Evolutionary conservation across 1,140 invertebrate species (phyloP).

Genomic region (Orius laevigatus): DNA sequence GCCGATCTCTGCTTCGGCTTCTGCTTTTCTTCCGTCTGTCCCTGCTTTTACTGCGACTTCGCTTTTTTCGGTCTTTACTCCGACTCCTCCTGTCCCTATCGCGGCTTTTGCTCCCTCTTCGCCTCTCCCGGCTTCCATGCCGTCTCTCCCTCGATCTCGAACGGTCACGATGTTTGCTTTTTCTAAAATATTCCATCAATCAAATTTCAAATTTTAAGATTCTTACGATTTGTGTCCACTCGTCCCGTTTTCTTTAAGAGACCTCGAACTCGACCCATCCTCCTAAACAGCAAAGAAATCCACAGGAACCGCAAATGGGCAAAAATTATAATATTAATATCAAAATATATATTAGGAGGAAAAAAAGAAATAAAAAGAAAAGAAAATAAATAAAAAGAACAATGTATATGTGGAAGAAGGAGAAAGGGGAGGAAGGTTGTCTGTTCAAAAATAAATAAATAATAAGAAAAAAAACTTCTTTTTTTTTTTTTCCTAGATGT

Average conservation of each 20-base stretch:
- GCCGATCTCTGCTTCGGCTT: slow-evolving; percentile 17
- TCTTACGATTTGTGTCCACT: slow-evolving; percentile 25
- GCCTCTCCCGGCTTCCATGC: slow-evolving; percentile 23
- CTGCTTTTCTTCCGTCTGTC: slow-evolving; percentile 25
- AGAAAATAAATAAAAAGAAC: slow-evolving; percentile 19
- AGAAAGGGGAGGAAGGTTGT: slow-evolving; percentile 1
- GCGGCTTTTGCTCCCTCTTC: slow-evolving; percentile 20
- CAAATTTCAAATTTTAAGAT: not conserved
- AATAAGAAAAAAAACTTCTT: slow-evolving; percentile 1
- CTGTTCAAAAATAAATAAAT: not conserved
- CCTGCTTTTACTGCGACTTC: slow-evolving; percentile 26
- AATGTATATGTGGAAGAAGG: not conserved
- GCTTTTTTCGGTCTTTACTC: slow-evolving; percentile 27
- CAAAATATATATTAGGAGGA: slow-evolving; percentile 2
- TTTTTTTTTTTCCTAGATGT: slow-evolving; percentile 5
- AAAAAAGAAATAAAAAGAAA: slow-evolving; percentile 23
- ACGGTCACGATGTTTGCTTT: slow-evolving; percentile 16
- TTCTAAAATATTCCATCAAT: slow-evolving; percentile 8
- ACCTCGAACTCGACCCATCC: slow-evolving; percentile 36
- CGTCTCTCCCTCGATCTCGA: slow-evolving; percentile 21
- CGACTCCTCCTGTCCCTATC: slow-evolving; percentile 15
- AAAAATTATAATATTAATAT: slow-evolving; percentile 21
- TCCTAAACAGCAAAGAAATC: slow-evolving; percentile 44
- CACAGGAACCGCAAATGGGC: slow-evolving; percentile 36
- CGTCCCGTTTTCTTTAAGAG: slow-evolving; percentile 39